Evolutionary conservation across 2,113 vertebrate species (phyloP).

Genomic region (Paedocypris sp.): DNA sequence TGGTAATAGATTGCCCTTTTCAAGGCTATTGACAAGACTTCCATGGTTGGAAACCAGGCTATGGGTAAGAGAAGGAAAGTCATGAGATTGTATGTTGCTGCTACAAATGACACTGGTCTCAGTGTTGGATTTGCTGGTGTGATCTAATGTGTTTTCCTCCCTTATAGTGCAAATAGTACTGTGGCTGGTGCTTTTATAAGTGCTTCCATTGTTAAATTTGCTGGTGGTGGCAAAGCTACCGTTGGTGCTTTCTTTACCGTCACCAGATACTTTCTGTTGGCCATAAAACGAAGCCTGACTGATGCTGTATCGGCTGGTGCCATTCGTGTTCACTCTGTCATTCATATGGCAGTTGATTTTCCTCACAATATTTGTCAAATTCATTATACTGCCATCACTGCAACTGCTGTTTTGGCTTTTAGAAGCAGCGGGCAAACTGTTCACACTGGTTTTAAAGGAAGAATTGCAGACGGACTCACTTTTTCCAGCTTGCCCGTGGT

Average conservation of each 20-base stretch:
- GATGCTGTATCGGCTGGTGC: slow-evolving; percentile 55
- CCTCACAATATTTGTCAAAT: slow-evolving; percentile 36
- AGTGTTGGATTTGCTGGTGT: slow-evolving; percentile 40
- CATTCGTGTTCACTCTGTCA: slow-evolving; percentile 39
- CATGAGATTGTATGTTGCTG: slow-evolving; percentile 16
- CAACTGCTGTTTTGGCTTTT: slow-evolving; percentile 14
- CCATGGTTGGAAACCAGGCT: slow-evolving; percentile 43
- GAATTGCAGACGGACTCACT: slow-evolving; percentile 3
- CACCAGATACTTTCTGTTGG: slow-evolving; percentile 20
- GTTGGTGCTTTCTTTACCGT: slow-evolving; percentile 13
- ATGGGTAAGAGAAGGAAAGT: slow-evolving; percentile 46
- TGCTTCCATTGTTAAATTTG: slow-evolving; percentile 52
- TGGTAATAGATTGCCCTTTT: slow-evolving; percentile 71
- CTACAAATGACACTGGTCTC: slow-evolving; percentile 44
- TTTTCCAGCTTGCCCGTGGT: slow-evolving; percentile 18
- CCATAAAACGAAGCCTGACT: slow-evolving; percentile 43
- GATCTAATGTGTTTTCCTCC: slow-evolving; percentile 14
- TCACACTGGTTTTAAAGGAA: background rate
- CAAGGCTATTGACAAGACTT: slow-evolving; percentile 60
- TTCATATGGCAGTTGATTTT: slow-evolving; percentile 35
- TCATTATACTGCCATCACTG: slow-evolving; percentile 21
- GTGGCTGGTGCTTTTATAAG: slow-evolving; percentile 46
- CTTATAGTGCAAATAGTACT: slow-evolving; percentile 30
- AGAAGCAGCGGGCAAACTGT: background rate
- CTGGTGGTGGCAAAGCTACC: slow-evolving; percentile 36